Evolutionary conservation across 2,113 vertebrate genomes (phyloP), one percentile per base, ranked within the genome.

Genomic region (Globicephala melas): DNA sequence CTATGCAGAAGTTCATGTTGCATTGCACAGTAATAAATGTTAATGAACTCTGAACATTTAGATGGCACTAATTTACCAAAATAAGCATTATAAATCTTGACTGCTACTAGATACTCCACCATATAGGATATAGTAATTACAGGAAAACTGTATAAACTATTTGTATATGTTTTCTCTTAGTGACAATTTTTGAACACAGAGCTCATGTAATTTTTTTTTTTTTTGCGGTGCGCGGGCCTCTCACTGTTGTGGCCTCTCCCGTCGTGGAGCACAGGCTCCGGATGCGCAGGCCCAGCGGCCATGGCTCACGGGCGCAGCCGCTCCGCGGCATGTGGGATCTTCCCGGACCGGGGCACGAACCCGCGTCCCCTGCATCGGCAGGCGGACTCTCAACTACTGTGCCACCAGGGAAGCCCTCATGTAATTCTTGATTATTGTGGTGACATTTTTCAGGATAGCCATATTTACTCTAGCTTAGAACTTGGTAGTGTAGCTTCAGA

Each of bases 21-120:
- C 20, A 47, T 36, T 85, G 36, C 13, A 67, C 18, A 90, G 17
- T 79, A 94, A 67, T 97, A 89, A 95, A 86, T 92, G 25, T 60
- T 96, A 96, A 74, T 88, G 55, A 94, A 86, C 36, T 89, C 60
- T 60, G 21, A 94, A 83, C 62, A 89, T 92, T 96, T 93, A 62
- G 31, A 63, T 67, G 70, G 50, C 36, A 77, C 28, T 74, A 55
- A 79, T 86, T 95, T 91, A 70, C 71, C n/a, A 55, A 85, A 94
- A 77, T 55, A 96, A 73, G 3, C 31, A 63, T 73, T 96, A 62
- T 79, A 92, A 95, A 95, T 60, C 38, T 95, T 95, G 67, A 67
- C 12, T 18, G 36, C 55, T 94, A 83, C 25, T 77, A 93, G 77
- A 41, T 96, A 36, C 65, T 76, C 5, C 1, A 85, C 38, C 15